Conservation (phyloP, 1,140 invertebrate species). For the Pseudachorutes palmiensis region DNA sequence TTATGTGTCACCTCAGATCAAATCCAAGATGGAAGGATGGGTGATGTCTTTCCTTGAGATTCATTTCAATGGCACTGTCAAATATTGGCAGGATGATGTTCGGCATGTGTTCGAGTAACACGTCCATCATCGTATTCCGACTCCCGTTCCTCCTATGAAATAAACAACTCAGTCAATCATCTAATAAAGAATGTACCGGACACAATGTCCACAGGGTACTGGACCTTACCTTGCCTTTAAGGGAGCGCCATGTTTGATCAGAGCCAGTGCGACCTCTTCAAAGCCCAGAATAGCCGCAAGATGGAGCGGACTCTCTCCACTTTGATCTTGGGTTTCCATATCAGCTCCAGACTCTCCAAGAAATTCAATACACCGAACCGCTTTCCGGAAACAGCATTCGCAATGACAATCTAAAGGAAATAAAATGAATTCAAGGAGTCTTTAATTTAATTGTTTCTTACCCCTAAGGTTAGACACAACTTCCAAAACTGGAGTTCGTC, state of each 20-base stretch:
- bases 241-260: slow-evolving; percentile 22
- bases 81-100: slow-evolving; percentile 22
- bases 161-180: neutral
- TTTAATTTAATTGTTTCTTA: slow-evolving; percentile 9
- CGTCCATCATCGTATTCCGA: slow-evolving; percentile 15
- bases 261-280: slow-evolving; percentile 8
- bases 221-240: neutral
- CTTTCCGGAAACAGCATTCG: slow-evolving; percentile 19
- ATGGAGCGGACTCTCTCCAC: slow-evolving; percentile 21
- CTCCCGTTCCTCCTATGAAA: neutral
- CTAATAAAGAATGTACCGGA: neutral
- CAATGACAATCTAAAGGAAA: slow-evolving; percentile 23
- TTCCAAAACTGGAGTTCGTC: slow-evolving; percentile 18
- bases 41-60: slow-evolving; percentile 14
- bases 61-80: slow-evolving; percentile 18
- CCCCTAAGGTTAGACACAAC: slow-evolving; percentile 15
- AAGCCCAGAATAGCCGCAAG: slow-evolving; percentile 7
- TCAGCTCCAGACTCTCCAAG: slow-evolving; percentile 20
- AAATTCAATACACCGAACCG: slow-evolving; percentile 18
- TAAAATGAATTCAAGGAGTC: too few species aligned
- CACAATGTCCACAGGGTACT: too few species aligned
- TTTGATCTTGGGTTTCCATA: slow-evolving; percentile 17
- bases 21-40: slow-evolving; percentile 20
- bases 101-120: slow-evolving; percentile 25
- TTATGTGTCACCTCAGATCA: slow-evolving; percentile 21